A percentile compares a stretch with the other conserved stretches of the same genome.
Conservation (phyloP, 2,113 vertebrate genomes). For the Cebidichthys violaceus region DNA sequence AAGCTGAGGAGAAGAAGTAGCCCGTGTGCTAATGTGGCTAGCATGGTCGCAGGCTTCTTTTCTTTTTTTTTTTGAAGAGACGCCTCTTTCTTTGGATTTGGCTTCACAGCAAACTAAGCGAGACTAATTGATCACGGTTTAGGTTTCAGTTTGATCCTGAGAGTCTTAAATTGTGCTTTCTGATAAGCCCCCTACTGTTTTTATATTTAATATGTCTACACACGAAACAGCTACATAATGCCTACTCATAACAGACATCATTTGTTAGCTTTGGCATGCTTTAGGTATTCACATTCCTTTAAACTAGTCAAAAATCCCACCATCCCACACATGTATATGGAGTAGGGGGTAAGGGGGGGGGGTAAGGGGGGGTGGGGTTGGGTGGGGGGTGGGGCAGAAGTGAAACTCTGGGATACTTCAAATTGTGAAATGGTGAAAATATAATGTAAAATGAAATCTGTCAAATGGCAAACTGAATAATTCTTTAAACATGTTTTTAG, state of each 20-base stretch:
- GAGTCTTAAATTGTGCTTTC: conserved; percentile 87
- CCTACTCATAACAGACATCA: conserved; percentile 42
- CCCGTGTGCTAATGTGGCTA: neutral
- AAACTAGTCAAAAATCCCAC: conserved; percentile 27
- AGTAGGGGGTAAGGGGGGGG: no score
- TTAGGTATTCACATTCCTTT: conserved; percentile 37
- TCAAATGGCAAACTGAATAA: conserved; percentile 47
- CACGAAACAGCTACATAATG: conserved; percentile 49
- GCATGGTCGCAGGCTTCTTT: neutral
- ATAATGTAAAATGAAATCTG: conserved; percentile 29
- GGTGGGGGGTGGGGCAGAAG: neutral
- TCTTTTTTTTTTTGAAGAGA: neutral
- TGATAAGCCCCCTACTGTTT: conserved; percentile 48
- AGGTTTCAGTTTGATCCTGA: conserved; percentile 78
- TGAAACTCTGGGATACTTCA: conserved; percentile 36
- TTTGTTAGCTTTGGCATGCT: conserved; percentile 68
- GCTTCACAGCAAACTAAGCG: neutral
- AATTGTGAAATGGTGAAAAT: conserved; percentile 27
- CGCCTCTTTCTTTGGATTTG: neutral
- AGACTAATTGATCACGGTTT: no score
- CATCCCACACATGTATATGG: conserved; percentile 32
- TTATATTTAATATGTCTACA: conserved; percentile 38
- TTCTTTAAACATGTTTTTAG: conserved; percentile 22
- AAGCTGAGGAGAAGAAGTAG: neutral
- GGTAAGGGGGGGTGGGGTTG: neutral